A percentile compares a stretch with the other conserved stretches of the same genome.
phyloP scores from a whole-genome alignment of 37 sponge, comb jelly and placozoan genomes.

The Hormiphora californensis region DNA sequence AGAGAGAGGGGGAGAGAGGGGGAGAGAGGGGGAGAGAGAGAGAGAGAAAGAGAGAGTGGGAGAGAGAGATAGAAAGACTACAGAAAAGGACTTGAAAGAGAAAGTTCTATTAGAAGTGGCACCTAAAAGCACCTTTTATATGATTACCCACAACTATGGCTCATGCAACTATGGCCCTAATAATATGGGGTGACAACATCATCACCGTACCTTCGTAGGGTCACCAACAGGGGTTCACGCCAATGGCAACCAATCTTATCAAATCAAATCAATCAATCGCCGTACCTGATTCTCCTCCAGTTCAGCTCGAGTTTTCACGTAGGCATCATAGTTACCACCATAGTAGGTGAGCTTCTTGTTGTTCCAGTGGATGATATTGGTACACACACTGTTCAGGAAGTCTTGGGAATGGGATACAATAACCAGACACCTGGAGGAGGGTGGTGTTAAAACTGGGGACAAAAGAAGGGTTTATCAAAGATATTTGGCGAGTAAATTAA shows the following conservation, averaged over 20 bases:
- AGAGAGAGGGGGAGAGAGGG: background rate
- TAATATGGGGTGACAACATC: too few species aligned
- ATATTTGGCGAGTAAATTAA: too few species aligned
- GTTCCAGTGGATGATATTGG: slow-evolving; percentile 87
- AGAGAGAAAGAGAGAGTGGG: background rate
- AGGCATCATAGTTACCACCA: slow-evolving; percentile 89
- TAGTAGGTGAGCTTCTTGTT: slow-evolving; percentile 64
- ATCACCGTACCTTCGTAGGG: too few species aligned
- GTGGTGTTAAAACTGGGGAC: too few species aligned
- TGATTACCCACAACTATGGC: too few species aligned
- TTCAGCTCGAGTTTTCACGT: slow-evolving; percentile 73
- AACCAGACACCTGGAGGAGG: slow-evolving; percentile 67
- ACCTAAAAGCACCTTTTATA: too few species aligned
- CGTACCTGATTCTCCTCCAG: slow-evolving; percentile 83
- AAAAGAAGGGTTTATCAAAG: too few species aligned
- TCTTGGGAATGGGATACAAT: slow-evolving; percentile 91
- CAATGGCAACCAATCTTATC: too few species aligned
- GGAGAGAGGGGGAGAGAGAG: background rate
- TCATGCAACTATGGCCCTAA: too few species aligned
- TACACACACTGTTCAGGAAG: slow-evolving; percentile 93
- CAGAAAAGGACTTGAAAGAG: background rate
- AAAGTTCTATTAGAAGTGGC: too few species aligned
- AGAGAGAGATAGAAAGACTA: background rate
- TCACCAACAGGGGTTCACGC: too few species aligned
- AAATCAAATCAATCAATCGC: background rate